Base-by-base conservation (phyloP, 2,113 vertebrate genomes). In the Podocnemis expansa region DNA sequence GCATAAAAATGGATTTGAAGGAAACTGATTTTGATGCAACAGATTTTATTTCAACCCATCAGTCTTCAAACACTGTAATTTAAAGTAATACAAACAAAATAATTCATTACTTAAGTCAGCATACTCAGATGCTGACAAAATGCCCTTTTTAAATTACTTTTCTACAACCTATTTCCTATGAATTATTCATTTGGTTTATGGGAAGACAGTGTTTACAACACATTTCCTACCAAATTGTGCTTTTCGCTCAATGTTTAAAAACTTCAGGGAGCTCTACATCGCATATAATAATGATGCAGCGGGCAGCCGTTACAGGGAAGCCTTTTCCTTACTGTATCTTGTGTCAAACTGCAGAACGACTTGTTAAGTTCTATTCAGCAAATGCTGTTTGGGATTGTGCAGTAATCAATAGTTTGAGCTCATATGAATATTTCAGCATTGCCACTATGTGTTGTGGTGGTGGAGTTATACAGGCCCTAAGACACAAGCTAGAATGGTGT, bases 241-340 rank as follows among this genome's bases (percentile, higher is more conserved):
- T 98, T 97, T 97, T 90, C 88, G 95, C 79, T 94, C 96, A 95
- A 88, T 84, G 80, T 95, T 96, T 96, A 79, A 95, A 96, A 95
- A 94, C 19, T 95, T 93, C 38, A 85, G 45, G 29, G 75, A 90
- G 16, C 47, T 85, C 22, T 95, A 4, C 60, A 49, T 51, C 52
- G 4, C 73, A 29, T 73, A 78, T 47, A 86, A 78, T n/a, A 90
- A 54, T 10, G 3, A 34, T 81, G 12, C 14, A 89, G 34, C 29
- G 13, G 5, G 7, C 76, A 83, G 82, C 49, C 87, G 97, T 95
- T 94, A 96, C 91, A 96, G 88, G n/a, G 82, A 88, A 78, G 27
- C 8, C 34, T 88, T 96, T 97, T 89, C 60, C 80, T 85, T 89
- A 79, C 7, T 25, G 6, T 0, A 1, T 76, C 86, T 82, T 84